Conservation (phyloP, 2,888 invertebrate species). For the Megaustenia siamemsis region DNA sequence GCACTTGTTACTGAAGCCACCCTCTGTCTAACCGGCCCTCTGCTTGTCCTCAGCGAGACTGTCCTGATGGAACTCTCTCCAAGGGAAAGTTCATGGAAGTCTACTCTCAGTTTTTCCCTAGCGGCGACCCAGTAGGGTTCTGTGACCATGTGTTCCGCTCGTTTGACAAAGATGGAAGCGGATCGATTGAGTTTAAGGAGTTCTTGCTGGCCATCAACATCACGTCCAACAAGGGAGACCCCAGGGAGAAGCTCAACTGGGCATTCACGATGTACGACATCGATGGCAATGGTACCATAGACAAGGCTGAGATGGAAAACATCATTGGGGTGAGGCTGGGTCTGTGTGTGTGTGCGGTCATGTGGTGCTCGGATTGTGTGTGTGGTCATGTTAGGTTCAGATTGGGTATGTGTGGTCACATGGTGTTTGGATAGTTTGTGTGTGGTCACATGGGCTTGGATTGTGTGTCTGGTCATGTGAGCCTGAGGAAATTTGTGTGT, state of each 20-base stretch:
- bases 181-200: constrained; percentile 80
- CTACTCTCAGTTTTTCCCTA: constrained; percentile 99
- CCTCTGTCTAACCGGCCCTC: not conserved
- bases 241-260: constrained; percentile 80
- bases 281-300: constrained; percentile 80
- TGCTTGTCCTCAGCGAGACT: constrained; percentile 90
- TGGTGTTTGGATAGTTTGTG: no score
- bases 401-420: no score
- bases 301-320: constrained; percentile 79
- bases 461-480: no score
- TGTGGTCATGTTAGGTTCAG: no score
- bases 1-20: not conserved
- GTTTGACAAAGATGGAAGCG: constrained; percentile 86
- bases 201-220: constrained; percentile 80
- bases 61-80: constrained; percentile 96
- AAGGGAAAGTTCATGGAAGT: constrained; percentile 98
- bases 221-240: constrained; percentile 79
- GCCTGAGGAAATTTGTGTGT: no score
- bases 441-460: no score
- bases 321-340: constrained; percentile 76
- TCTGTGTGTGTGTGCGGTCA: no score
- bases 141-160: constrained; percentile 99
- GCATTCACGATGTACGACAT: constrained; percentile 81
- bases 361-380: no score
- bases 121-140: constrained; percentile 97